Percentiles rank a stretch among this genome's conserved stretches.
Conservation (phyloP, 2,888 invertebrate species). For the Acronicta psi region DNA sequence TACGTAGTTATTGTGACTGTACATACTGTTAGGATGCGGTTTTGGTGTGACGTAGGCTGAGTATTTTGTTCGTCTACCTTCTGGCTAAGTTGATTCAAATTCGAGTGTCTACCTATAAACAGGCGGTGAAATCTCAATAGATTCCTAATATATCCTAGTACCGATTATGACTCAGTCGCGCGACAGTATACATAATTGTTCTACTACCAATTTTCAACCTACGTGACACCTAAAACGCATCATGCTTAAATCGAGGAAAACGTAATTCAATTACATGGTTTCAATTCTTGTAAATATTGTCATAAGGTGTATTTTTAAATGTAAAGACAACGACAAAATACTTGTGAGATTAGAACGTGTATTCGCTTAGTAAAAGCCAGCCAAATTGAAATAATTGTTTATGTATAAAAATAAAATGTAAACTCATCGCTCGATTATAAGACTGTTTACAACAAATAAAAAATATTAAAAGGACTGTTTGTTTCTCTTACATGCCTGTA, state of each 20-base stretch:
- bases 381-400: constrained; percentile 84
- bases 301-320: constrained; percentile 69
- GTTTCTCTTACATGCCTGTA: constrained; percentile 1
- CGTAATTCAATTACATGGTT: constrained; percentile 82
- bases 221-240: constrained; percentile 52
- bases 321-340: constrained; percentile 75
- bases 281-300: constrained; percentile 82
- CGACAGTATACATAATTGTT: too few relatives aligned
- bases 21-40: constrained; percentile 52
- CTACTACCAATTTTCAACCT: too few relatives aligned
- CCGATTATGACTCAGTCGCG: too few relatives aligned
- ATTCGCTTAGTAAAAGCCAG: constrained; percentile 83
- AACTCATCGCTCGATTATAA: constrained; percentile 85
- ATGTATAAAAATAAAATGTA: constrained; percentile 72
- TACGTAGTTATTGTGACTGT: constrained; percentile 71
- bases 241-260: constrained; percentile 63
- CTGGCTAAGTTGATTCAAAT: too few relatives aligned
- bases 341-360: constrained; percentile 74
- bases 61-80: background rate
- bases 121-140: too few relatives aligned
- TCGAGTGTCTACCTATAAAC: too few relatives aligned
- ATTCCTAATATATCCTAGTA: too few relatives aligned
- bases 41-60: constrained; percentile 51
- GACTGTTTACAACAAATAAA: constrained; percentile 88
- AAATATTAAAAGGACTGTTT: constrained; percentile 58